Percentiles rank a stretch among this genome's conserved stretches.
These are phyloP conservation scores for Procambarus virginalis DNA, from an alignment of 1,140 invertebrate genomes.

Conservation along the genomic window DNA sequence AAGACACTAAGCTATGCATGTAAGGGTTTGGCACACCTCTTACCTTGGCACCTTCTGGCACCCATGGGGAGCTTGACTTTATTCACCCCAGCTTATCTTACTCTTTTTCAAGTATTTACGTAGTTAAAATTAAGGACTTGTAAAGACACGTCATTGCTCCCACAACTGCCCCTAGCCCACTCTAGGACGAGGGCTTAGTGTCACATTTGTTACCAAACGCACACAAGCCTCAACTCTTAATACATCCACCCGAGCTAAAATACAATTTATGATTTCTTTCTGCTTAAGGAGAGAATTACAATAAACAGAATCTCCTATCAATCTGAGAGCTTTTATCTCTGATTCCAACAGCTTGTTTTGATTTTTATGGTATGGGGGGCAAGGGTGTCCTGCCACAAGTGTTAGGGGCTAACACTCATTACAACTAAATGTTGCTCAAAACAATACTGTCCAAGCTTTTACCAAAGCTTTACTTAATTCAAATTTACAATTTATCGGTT, in stretches of 20 bases:
- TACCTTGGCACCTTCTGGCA: slow-evolving; percentile 47
- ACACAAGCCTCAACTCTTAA: slow-evolving; percentile 43
- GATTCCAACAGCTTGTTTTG: slow-evolving; percentile 1
- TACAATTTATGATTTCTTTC: neutral
- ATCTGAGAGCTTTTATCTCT: neutral
- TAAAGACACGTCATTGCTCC: slow-evolving; percentile 41
- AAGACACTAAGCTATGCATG: slow-evolving; percentile 11
- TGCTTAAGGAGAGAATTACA: neutral
- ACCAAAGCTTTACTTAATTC: neutral
- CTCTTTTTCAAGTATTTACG: slow-evolving; percentile 5
- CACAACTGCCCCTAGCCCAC: slow-evolving; percentile 44
- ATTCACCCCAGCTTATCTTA: slow-evolving; percentile 51
- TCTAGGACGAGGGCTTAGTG: slow-evolving; percentile 45
- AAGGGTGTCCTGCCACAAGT: neutral
- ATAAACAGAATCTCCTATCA: neutral
- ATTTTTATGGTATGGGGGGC: slow-evolving; percentile 1
- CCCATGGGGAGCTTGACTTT: slow-evolving; percentile 37
- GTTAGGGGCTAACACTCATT: slow-evolving; percentile 17
- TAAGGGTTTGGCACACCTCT: slow-evolving; percentile 61
- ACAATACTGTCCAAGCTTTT: slow-evolving; percentile 30
- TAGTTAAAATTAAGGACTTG: slow-evolving; percentile 30
- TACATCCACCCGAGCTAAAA: neutral
- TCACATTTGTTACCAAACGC: slow-evolving; percentile 54
- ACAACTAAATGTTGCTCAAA: slow-evolving; percentile 40
- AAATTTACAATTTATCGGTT: neutral